Evolutionary conservation across 2,888 invertebrate species (phyloP).

Genomic region (Nomada fabriciana): DNA sequence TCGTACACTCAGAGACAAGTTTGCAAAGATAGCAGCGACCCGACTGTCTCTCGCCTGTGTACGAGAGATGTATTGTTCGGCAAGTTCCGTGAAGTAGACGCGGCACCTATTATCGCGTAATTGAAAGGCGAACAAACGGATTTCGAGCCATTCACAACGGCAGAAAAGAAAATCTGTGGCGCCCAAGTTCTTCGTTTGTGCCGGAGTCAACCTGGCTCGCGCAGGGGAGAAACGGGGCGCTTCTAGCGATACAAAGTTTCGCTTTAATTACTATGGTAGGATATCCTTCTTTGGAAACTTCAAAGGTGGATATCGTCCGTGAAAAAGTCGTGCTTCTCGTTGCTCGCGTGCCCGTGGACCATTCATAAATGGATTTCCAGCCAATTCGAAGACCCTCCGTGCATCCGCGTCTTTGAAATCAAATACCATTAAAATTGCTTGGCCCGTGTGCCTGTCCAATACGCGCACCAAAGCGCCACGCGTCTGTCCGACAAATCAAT

Average conservation of each 20-base stretch:
- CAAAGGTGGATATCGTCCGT: conserved; percentile 63
- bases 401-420: conserved; percentile 17
- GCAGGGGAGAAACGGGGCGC: conserved; percentile 38
- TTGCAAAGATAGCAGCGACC: conserved; percentile 41
- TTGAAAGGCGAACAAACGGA: conserved; percentile 71
- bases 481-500: background rate
- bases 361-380: conserved; percentile 44
- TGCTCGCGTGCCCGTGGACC: background rate
- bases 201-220: conserved; percentile 38
- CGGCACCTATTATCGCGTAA: conserved; percentile 65
- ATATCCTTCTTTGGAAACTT: conserved; percentile 57
- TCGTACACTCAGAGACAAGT: conserved; percentile 41
- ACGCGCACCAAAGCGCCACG: background rate
- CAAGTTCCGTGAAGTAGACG: conserved; percentile 48
- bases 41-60: conserved; percentile 42
- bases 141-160: conserved; percentile 62
- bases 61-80: conserved; percentile 36
- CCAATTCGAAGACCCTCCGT: conserved; percentile 28
- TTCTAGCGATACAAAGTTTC: conserved; percentile 70
- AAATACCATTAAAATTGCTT: conserved; percentile 22
- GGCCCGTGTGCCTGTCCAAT: too few species aligned
- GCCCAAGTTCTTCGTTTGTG: conserved; percentile 58
- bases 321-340: conserved; percentile 35
- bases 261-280: conserved; percentile 66
- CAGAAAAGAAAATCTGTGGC: conserved; percentile 60